Percentiles rank a stretch among this genome's conserved stretches.
phyloP scores from a whole-genome alignment of 2,113 vertebrate species.

The Danio rerio region GRCz12tu NC_133194.1:28461501-28462000 shows the following conservation, averaged over 20 bases:
- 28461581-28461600: conserved; percentile 9
- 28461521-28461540: background rate
- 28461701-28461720: conserved; percentile 46
- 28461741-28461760: conserved; percentile 39
- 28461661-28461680: conserved; percentile 32
- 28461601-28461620: conserved; percentile 41
- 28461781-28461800: background rate
- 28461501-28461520: background rate
- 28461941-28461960: background rate
- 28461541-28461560: background rate
- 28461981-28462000: background rate
- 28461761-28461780: background rate
- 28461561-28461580: background rate
- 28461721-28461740: conserved; percentile 50
- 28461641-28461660: conserved; percentile 51
- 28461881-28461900: background rate
- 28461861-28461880: conserved; percentile 18
- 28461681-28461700: background rate
- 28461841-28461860: conserved; percentile 50
- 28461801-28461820: conserved; percentile 4
- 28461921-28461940: background rate
- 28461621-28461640: conserved; percentile 36
- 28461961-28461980: background rate
- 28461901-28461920: background rate
- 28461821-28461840: conserved; percentile 47